phyloP scores from a whole-genome alignment of 2,888 invertebrate species.

The Pseudococcus viburni region DNA sequence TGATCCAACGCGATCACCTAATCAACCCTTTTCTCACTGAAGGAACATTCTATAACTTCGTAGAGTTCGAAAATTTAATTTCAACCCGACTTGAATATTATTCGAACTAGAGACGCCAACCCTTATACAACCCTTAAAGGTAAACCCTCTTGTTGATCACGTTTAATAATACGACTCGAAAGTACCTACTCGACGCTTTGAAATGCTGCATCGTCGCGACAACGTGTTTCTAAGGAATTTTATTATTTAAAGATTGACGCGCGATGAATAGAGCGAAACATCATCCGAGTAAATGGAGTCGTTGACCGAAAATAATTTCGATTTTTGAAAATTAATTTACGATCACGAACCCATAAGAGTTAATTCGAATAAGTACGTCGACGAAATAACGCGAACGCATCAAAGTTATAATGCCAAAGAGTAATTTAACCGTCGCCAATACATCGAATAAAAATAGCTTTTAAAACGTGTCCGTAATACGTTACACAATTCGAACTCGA shows the following conservation, averaged over 20 bases:
- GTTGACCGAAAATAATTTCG: conserved; percentile 29
- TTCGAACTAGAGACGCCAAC: conserved; percentile 6
- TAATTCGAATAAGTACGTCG: background rate
- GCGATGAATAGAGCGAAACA: conserved; percentile 22
- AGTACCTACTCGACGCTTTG: conserved; percentile 9
- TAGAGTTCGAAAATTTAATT: background rate
- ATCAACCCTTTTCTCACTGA: background rate
- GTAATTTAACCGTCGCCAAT: conserved; percentile 24
- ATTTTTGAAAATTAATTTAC: conserved; percentile 50
- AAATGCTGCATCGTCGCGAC: background rate
- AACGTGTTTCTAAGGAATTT: conserved; percentile 27
- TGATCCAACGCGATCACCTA: background rate
- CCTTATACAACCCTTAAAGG: conserved; percentile 9
- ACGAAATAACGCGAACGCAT: background rate
- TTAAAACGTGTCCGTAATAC: background rate
- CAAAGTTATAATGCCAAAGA: conserved; percentile 29
- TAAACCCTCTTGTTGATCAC: conserved; percentile 40
- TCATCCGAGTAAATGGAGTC: conserved; percentile 47
- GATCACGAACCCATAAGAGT: background rate
- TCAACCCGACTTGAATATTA: background rate
- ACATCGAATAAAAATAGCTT: conserved; percentile 41
- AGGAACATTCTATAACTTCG: background rate
- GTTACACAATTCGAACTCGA: background rate
- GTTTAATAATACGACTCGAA: conserved; percentile 20
- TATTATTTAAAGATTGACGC: background rate